Percentiles rank a stretch among this genome's conserved stretches.
phyloP scores from a whole-genome alignment of 2,797 vertebrate genomes.

The Sebastes glaucus region DNA sequence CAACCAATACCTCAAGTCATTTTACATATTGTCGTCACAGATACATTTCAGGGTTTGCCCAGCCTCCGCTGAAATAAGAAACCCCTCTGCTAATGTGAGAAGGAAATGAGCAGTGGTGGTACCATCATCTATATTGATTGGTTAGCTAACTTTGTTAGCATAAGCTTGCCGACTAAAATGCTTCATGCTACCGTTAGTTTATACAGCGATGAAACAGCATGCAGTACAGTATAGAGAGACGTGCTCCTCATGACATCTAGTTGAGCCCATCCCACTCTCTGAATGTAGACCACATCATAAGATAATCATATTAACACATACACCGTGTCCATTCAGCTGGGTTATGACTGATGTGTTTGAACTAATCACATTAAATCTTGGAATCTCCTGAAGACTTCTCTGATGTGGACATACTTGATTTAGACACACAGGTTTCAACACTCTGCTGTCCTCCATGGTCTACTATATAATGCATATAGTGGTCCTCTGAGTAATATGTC shows the following conservation, averaged over 20 bases:
- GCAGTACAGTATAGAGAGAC: background rate
- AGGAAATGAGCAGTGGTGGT: background rate
- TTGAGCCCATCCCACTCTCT: background rate
- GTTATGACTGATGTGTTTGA: background rate
- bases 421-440: constrained; percentile 16
- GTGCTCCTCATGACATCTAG: background rate
- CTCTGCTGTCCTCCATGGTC: background rate
- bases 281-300: background rate
- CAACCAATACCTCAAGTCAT: too few relatives aligned
- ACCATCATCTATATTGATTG: too few relatives aligned
- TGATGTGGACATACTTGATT: background rate
- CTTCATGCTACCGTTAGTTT: too few relatives aligned
- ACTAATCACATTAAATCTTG: background rate
- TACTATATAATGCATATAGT: background rate
- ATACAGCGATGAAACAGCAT: background rate
- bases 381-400: background rate
- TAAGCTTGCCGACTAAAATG: too few relatives aligned
- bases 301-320: background rate
- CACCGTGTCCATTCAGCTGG: background rate
- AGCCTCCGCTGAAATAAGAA: background rate
- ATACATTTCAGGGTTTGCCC: background rate
- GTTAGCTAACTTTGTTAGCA: background rate
- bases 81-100: background rate
- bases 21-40: background rate
- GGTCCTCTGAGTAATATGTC: background rate